Conservation (phyloP, 2,888 invertebrate genomes). For the Eupithecia dodoneata region DNA sequence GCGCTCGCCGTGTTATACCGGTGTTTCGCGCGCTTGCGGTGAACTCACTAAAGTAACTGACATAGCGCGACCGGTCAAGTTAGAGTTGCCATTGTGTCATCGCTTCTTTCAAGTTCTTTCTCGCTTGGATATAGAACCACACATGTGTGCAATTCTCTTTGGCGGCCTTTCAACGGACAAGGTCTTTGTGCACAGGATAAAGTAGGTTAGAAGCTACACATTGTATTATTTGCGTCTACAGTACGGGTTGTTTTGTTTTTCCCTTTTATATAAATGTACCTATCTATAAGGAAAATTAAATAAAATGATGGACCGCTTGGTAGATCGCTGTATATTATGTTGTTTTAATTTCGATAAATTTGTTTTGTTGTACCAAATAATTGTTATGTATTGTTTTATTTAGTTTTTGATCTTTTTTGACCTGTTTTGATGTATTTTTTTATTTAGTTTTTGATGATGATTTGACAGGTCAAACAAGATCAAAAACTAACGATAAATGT, state of each 20-base stretch:
- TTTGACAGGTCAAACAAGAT: too few relatives aligned
- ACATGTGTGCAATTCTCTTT: slow-evolving; percentile 32
- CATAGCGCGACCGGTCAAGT: slow-evolving; percentile 65
- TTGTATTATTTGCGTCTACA: neutral
- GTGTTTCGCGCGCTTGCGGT: slow-evolving; percentile 64
- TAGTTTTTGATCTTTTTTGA: too few relatives aligned
- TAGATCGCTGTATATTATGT: neutral
- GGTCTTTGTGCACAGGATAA: slow-evolving; percentile 1
- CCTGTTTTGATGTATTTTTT: too few relatives aligned
- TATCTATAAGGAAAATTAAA: neutral
- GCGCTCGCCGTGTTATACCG: slow-evolving; percentile 59
- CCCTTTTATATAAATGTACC: neutral
- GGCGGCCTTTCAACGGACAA: slow-evolving; percentile 18
- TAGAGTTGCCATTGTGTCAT: slow-evolving; percentile 71
- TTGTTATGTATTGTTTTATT: too few relatives aligned
- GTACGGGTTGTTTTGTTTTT: neutral
- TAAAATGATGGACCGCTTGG: neutral
- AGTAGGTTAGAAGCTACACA: neutral
- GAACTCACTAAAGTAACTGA: slow-evolving; percentile 55
- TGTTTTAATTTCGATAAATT: too few relatives aligned
- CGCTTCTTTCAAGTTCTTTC: slow-evolving; percentile 55
- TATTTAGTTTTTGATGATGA: too few relatives aligned
- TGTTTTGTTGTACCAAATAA: too few relatives aligned
- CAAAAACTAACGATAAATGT: too few relatives aligned
- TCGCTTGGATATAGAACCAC: slow-evolving; percentile 50